These are phyloP conservation scores for Lethrus apterus DNA, from an alignment of 1,140 invertebrate species.

Conservation along the genomic window DNA sequence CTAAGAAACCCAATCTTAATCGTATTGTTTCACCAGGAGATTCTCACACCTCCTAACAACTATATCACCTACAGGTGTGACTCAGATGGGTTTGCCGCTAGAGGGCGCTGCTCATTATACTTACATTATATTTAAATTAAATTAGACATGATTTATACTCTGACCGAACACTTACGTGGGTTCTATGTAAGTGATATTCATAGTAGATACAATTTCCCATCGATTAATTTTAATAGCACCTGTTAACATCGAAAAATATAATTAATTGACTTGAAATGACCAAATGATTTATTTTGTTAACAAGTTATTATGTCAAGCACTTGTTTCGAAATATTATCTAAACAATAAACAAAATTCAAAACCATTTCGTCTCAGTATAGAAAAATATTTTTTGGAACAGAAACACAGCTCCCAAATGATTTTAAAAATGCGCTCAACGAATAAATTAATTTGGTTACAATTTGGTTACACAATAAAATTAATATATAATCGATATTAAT, in stretches of 20 bases:
- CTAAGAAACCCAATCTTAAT: conserved; percentile 11
- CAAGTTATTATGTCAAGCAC: too few relatives aligned
- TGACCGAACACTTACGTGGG: conserved; percentile 16
- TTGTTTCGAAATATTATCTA: too few relatives aligned
- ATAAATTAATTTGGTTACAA: conserved; percentile 3
- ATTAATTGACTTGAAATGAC: too few relatives aligned
- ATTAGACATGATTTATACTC: conserved; percentile 33
- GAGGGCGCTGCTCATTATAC: conserved; percentile 33
- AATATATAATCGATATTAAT: not conserved
- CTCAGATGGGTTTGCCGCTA: conserved; percentile 32
- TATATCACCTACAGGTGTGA: conserved; percentile 36
- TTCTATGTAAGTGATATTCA: conserved; percentile 10
- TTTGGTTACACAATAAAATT: not conserved
- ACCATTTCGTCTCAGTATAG: too few relatives aligned
- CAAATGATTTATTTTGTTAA: too few relatives aligned
- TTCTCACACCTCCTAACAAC: conserved; percentile 34
- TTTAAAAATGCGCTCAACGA: too few relatives aligned
- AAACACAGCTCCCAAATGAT: too few relatives aligned
- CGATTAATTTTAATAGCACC: conserved; percentile 16
- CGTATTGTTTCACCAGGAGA: conserved; percentile 9
- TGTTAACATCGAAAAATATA: too few relatives aligned
- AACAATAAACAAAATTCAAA: too few relatives aligned
- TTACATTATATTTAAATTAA: conserved; percentile 37
- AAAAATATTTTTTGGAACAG: too few relatives aligned
- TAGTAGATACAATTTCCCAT: conserved; percentile 5